Percentiles rank a stretch among this genome's conserved stretches.
These are phyloP conservation scores for Rapana venosa DNA, from an alignment of 2,888 invertebrate genomes.

Conservation along the genomic window DNA sequence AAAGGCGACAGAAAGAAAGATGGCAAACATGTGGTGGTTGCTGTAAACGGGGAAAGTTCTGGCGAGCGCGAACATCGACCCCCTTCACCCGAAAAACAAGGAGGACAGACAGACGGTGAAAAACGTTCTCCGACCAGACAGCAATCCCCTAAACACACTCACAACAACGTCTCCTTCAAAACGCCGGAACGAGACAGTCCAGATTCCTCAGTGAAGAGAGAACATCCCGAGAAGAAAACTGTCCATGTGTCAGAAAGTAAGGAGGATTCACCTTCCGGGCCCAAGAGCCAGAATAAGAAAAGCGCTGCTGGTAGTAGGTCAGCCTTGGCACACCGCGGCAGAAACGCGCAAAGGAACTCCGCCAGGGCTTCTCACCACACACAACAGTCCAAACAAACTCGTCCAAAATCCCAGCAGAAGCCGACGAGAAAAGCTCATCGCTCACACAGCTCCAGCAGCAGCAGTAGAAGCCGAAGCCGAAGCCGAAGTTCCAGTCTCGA, in stretches of 20 bases:
- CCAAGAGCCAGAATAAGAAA: neutral
- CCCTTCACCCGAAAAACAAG: neutral
- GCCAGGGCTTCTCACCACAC: neutral
- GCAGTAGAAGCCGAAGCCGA: neutral
- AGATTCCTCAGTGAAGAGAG: neutral
- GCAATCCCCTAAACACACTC: neutral
- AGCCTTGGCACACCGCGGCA: neutral
- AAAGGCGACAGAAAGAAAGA: neutral
- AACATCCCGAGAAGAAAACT: neutral
- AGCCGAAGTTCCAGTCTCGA: neutral
- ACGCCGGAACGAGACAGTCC: neutral
- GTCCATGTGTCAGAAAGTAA: neutral
- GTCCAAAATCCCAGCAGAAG: constrained; percentile 5
- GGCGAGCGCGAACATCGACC: neutral
- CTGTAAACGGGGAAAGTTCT: neutral
- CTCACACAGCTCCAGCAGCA: constrained; percentile 6
- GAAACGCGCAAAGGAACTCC: neutral
- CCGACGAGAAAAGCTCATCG: neutral
- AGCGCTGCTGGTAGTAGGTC: neutral
- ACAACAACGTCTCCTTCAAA: neutral
- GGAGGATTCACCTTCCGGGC: neutral
- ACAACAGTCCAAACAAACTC: neutral
- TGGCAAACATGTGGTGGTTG: neutral
- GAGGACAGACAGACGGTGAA: neutral
- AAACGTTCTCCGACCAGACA: neutral